Conservation (phyloP, 2,888 invertebrate genomes). For the Trachelus troglodyta region DNA sequence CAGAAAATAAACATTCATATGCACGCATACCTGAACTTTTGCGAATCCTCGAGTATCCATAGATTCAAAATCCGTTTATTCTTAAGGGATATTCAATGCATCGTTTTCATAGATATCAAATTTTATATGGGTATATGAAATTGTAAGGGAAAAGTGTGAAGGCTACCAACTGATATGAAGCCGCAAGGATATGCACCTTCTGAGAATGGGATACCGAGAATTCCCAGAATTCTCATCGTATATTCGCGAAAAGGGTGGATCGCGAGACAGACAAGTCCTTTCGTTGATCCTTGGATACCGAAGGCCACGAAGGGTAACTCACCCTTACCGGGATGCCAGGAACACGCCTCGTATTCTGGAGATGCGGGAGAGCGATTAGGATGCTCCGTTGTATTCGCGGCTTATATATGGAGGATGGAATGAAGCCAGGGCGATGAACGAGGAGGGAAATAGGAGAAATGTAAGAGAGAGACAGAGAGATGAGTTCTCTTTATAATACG, state of each 20-base stretch:
- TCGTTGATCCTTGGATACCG: slow-evolving; percentile 35
- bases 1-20: too few species aligned
- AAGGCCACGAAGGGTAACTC: slow-evolving; percentile 18
- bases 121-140: not conserved
- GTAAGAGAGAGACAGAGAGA: slow-evolving; percentile 25
- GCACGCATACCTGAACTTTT: too few species aligned
- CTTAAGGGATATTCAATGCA: not conserved
- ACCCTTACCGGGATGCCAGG: slow-evolving; percentile 2
- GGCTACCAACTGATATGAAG: slow-evolving; percentile 35
- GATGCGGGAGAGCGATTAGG: slow-evolving; percentile 45
- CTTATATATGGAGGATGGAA: slow-evolving; percentile 30
- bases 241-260: slow-evolving; percentile 29
- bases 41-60: too few species aligned
- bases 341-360: slow-evolving; percentile 31
- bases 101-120: not conserved
- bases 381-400: slow-evolving; percentile 37
- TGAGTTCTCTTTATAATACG: slow-evolving; percentile 40
- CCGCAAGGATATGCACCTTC: slow-evolving; percentile 38
- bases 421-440: not conserved
- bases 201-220: slow-evolving; percentile 37
- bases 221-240: slow-evolving; percentile 40
- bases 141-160: slow-evolving; percentile 9
- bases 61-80: not conserved
- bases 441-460: not conserved
- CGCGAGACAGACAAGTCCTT: slow-evolving; percentile 24